Conservation (phyloP, 1,140 invertebrate species). For the Drosophila nigromelanica region DNA sequence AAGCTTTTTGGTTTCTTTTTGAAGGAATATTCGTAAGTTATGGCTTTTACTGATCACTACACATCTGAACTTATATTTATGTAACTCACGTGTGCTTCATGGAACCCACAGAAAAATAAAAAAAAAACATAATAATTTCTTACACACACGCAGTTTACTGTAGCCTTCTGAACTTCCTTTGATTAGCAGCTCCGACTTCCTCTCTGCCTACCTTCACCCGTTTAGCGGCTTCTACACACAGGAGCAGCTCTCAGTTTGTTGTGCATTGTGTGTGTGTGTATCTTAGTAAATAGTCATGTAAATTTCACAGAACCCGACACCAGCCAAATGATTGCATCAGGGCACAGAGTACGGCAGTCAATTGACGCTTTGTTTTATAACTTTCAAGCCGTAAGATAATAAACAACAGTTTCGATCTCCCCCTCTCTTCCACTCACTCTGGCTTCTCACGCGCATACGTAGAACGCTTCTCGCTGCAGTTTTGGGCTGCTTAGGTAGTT, state of each 20-base stretch:
- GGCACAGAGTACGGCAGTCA: constrained; percentile 61
- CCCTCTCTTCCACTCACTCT: constrained; percentile 15
- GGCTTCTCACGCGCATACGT: neutral
- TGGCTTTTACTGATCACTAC: constrained; percentile 9
- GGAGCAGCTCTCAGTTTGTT: constrained; percentile 14
- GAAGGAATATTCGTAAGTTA: neutral
- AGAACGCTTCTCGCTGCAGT: constrained; percentile 41
- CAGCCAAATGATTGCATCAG: constrained; percentile 46
- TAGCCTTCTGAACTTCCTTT: constrained; percentile 28
- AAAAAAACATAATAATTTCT: neutral
- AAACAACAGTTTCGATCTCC: constrained; percentile 60
- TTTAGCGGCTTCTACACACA: constrained; percentile 38
- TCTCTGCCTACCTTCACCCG: neutral
- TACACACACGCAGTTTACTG: constrained; percentile 5
- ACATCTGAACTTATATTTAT: constrained; percentile 23
- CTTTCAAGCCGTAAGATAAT: constrained; percentile 75
- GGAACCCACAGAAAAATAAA: constrained; percentile 1
- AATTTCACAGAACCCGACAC: constrained; percentile 29
- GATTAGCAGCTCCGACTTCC: constrained; percentile 10
- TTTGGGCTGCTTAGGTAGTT: constrained; percentile 75
- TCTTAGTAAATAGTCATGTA: constrained; percentile 32
- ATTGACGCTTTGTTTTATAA: constrained; percentile 82
- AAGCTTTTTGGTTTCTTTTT: constrained; percentile 3
- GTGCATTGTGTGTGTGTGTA: constrained; percentile 13
- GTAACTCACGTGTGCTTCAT: constrained; percentile 29